Evolutionary conservation across 2,797 vertebrate genomes (phyloP), one percentile per base, ranked within the genome.

Genomic region (Luscinia luscinia): DNA sequence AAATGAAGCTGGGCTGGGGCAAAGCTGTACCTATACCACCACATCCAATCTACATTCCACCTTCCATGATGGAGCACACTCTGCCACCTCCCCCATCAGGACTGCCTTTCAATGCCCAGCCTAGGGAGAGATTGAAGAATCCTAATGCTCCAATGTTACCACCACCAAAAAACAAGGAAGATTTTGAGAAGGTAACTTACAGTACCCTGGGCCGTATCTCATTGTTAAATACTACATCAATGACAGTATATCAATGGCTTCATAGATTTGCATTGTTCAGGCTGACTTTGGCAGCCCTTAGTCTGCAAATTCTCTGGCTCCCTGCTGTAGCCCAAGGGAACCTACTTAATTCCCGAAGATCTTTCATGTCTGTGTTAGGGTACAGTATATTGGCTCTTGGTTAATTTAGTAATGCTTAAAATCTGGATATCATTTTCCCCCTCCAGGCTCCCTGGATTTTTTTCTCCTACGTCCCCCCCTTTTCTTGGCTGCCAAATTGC

Each of bases 1-100:
- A 99, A 98, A 99, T 99, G 99, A 99, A 99, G 98, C 97, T 99
- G 95, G 99, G 99, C 30, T 99, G 99, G 99, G 99, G 99, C 96
- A 99, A 99, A 98, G 99, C 99, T 90, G 99, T 99, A 87, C 99
- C 99, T 93, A 99, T 99, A 77, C 99, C 99, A 64, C 99, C 99
- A 90, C 99, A 99, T 96, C 99, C 99, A 84, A 99, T 99, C 97
- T 99, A 99, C 98, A 99, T 99, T 98, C 99, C 99, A 30, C 99
- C 99, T 89, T 99, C 99, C 76, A 99, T 99, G 99, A 99, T 99
- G 99, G 99, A 99, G 97, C 99, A 99, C 93, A 99, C 99, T 9
- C 98, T 99, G 49, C 99, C 99, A 3, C 99, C 99, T 3, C 99
- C 99, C 96, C 99, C 99, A 18, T 99, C 99, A 62, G 99, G 99